Evolutionary conservation across 2,113 vertebrate species (phyloP).

Genomic region (Copsychus sechellarum): DNA sequence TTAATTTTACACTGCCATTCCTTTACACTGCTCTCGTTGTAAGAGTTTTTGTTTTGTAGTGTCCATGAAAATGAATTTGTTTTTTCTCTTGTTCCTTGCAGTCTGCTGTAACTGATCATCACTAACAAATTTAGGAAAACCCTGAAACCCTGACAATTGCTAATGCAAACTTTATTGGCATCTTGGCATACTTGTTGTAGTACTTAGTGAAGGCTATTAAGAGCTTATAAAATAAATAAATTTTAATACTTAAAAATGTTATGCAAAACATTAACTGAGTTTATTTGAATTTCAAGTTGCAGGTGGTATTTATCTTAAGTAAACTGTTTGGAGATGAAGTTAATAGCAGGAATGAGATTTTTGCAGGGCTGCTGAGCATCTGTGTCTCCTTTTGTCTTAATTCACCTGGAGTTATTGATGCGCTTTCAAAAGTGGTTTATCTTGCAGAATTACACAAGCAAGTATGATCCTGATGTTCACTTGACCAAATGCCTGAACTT

Average conservation of each 20-base stretch:
- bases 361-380: background rate
- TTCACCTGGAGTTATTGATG: background rate
- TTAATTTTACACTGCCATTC: background rate
- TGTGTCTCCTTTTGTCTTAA: background rate
- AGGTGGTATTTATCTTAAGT: background rate
- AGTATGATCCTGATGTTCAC: constrained; percentile 79
- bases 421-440: background rate
- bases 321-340: background rate
- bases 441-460: constrained; percentile 79
- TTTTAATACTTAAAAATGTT: background rate
- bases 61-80: background rate
- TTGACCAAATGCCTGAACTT: constrained; percentile 82
- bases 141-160: background rate
- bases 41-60: background rate
- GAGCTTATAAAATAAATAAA: background rate
- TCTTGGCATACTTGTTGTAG: background rate
- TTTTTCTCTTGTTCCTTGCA: background rate
- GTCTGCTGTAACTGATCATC: background rate
- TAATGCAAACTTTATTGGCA: background rate
- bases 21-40: background rate
- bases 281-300: background rate
- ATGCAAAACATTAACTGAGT: background rate
- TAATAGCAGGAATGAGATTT: background rate
- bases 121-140: background rate
- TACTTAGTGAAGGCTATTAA: background rate